These are phyloP conservation scores for Gymnopithys bicolor DNA, from an alignment of 2,797 vertebrate genomes.

Conservation along the genomic window DNA sequence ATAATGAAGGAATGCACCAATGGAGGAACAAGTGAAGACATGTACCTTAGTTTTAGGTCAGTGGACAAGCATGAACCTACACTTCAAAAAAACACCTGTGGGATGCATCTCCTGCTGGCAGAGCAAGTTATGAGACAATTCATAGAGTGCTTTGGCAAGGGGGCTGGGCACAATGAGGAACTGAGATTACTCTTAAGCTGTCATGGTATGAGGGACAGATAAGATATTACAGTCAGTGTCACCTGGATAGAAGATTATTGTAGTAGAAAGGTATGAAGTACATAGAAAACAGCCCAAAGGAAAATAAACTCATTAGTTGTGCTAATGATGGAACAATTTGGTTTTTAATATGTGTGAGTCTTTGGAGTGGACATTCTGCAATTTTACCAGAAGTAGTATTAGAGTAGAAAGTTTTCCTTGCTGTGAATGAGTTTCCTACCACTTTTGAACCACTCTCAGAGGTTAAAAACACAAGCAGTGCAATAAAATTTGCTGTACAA, in stretches of 20 bases:
- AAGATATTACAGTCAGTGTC: background rate
- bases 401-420: background rate
- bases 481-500: constrained; percentile 11
- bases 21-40: background rate
- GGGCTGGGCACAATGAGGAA: background rate
- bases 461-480: background rate
- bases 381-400: background rate
- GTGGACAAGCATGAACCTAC: background rate
- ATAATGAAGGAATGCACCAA: background rate
- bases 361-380: background rate
- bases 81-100: background rate
- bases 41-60: background rate
- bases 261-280: background rate
- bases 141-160: background rate
- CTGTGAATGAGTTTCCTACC: background rate
- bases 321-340: background rate
- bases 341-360: background rate
- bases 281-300: background rate
- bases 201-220: background rate
- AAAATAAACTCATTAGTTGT: background rate
- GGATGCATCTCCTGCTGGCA: background rate
- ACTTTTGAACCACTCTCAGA: background rate
- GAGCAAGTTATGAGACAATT: background rate
- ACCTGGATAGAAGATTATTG: background rate
- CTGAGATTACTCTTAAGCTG: background rate